Conservation (phyloP, 2,888 invertebrate genomes). For the Silvanus unidentatus region DNA sequence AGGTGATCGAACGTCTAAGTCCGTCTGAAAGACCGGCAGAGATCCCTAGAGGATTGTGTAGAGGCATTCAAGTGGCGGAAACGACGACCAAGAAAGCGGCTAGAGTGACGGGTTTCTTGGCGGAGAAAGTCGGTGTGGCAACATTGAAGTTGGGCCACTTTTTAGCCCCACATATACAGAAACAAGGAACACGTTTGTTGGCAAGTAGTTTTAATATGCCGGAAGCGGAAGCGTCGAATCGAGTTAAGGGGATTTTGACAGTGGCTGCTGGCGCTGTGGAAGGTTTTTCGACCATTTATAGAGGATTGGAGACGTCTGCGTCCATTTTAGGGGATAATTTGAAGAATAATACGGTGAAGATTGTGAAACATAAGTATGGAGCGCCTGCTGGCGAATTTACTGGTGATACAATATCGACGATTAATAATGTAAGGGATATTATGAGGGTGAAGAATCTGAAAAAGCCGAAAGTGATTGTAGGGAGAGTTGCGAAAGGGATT, state of each 20-base stretch:
- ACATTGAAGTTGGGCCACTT: conserved; percentile 61
- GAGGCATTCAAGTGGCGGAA: conserved; percentile 58
- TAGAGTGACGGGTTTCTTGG: conserved; percentile 60
- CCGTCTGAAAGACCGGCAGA: conserved; percentile 46
- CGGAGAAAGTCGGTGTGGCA: conserved; percentile 58
- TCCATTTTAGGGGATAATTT: conserved; percentile 57
- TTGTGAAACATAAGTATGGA: conserved; percentile 73
- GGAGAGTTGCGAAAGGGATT: conserved; percentile 61
- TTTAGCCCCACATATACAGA: conserved; percentile 63
- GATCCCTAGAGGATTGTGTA: conserved; percentile 52
- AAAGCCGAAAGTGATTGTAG: conserved; percentile 60
- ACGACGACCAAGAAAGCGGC: conserved; percentile 62
- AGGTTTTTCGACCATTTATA: conserved; percentile 65
- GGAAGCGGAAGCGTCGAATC: conserved; percentile 50
- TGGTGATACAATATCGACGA: conserved; percentile 59
- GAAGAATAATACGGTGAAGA: conserved; percentile 66
- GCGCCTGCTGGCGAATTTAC: conserved; percentile 59
- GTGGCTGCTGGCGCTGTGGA: conserved; percentile 67
- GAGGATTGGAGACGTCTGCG: conserved; percentile 66
- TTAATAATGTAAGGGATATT: conserved; percentile 63
- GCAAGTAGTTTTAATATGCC: conserved; percentile 53
- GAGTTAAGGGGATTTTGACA: conserved; percentile 55
- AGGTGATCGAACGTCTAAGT: conserved; percentile 53
- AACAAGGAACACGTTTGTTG: conserved; percentile 56
- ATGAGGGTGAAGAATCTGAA: no score